A percentile compares a stretch with the other conserved stretches of the same genome.
phyloP scores from a whole-genome alignment of 1,140 invertebrate species.

The Hyles euphorbiae region DNA sequence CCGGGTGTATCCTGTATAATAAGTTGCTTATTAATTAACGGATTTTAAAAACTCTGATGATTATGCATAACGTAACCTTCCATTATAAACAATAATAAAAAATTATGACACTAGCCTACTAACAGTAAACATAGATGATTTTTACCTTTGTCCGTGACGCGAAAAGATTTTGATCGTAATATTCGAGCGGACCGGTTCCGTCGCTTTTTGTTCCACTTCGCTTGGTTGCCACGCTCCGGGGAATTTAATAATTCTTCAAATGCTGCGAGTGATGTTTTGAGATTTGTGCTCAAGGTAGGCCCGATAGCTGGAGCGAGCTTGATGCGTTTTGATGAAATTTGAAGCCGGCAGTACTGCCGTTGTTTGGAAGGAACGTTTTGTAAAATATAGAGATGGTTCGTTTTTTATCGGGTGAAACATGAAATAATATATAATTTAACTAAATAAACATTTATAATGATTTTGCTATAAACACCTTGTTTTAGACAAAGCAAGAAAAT shows the following conservation, averaged over 20 bases:
- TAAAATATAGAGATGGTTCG: no score
- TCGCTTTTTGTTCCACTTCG: slow-evolving; percentile 29
- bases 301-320: slow-evolving; percentile 10
- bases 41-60: no score
- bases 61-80: no score
- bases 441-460: no score
- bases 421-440: no score
- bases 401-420: no score
- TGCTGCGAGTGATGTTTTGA: slow-evolving; percentile 32
- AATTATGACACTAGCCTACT: background rate
- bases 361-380: background rate
- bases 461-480: no score
- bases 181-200: slow-evolving; percentile 23
- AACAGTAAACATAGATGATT: background rate
- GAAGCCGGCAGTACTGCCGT: no score
- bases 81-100: no score
- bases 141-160: slow-evolving; percentile 22
- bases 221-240: slow-evolving; percentile 26
- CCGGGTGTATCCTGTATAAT: no score
- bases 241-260: slow-evolving; percentile 31
- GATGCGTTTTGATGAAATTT: slow-evolving; percentile 1
- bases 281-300: slow-evolving; percentile 19
- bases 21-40: no score
- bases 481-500: no score
- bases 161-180: slow-evolving; percentile 31